Conservation (phyloP, 2,888 invertebrate species). For the Dicyrtoma fusca region DNA sequence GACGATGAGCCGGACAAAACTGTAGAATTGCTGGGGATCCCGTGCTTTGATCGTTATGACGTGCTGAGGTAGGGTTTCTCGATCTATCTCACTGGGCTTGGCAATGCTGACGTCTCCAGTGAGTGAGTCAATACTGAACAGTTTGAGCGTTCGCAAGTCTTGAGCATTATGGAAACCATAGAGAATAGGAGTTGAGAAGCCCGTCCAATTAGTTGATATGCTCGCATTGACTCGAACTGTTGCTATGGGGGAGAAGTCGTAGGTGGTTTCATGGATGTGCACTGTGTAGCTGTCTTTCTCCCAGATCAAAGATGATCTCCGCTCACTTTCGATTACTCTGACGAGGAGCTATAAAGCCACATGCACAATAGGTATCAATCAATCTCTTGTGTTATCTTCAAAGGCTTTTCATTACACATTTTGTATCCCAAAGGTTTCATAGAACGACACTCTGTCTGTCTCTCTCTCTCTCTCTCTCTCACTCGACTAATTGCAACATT, state of each 20-base stretch:
- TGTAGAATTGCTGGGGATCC: constrained; percentile 64
- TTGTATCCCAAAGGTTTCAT: constrained; percentile 2
- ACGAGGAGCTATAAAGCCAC: constrained; percentile 49
- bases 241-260: constrained; percentile 47
- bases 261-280: constrained; percentile 48
- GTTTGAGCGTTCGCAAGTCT: constrained; percentile 51
- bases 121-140: constrained; percentile 78
- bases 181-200: constrained; percentile 46
- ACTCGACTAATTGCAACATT: neutral
- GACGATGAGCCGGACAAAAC: constrained; percentile 51
- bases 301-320: constrained; percentile 55
- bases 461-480: constrained; percentile 10
- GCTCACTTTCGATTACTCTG: constrained; percentile 54
- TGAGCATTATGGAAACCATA: constrained; percentile 56
- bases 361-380: constrained; percentile 29
- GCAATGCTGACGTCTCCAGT: constrained; percentile 85
- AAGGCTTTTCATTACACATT: constrained; percentile 5
- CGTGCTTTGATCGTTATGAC: constrained; percentile 82
- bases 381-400: constrained; percentile 10
- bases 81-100: constrained; percentile 71
- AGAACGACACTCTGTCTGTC: constrained; percentile 11
- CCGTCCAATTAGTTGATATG: constrained; percentile 43
- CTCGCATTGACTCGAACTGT: constrained; percentile 47
- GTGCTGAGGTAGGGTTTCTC: constrained; percentile 86
- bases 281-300: constrained; percentile 53